Percentiles rank a stretch among this genome's conserved stretches.
Evolutionary conservation across 1,140 invertebrate genomes (phyloP).

Genomic region (Drosophila arizonae): DNA sequence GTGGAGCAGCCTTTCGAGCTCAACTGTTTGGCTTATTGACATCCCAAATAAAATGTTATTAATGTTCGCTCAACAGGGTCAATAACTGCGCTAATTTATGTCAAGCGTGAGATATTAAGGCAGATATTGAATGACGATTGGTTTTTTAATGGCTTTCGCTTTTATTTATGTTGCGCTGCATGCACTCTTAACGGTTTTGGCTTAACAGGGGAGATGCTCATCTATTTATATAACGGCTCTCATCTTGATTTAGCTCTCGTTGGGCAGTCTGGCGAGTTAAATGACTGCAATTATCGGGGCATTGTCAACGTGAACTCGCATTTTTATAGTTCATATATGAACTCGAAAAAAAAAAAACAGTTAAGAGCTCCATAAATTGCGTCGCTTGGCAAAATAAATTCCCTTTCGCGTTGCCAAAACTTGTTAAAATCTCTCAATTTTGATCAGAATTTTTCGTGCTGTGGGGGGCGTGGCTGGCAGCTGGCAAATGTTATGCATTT

Average conservation of each 20-base stretch:
- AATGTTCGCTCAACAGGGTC: slow-evolving; percentile 14
- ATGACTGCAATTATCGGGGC: no score
- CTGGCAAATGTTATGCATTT: slow-evolving; percentile 47
- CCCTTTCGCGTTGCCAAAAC: slow-evolving; percentile 1
- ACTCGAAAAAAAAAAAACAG: no score
- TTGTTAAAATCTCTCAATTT: slow-evolving; percentile 11
- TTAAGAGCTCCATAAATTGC: no score
- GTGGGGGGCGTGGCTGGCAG: not conserved
- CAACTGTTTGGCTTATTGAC: slow-evolving; percentile 23
- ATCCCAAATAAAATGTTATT: not conserved
- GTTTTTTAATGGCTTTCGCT: slow-evolving; percentile 1
- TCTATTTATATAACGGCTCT: no score
- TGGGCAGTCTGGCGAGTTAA: no score
- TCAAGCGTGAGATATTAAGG: not conserved
- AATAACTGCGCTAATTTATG: slow-evolving; percentile 56
- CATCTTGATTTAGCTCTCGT: no score
- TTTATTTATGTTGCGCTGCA: not conserved
- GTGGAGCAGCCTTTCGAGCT: not conserved
- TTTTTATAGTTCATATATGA: no score
- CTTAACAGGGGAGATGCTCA: not conserved
- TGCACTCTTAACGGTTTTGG: not conserved
- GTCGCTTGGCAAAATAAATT: not conserved
- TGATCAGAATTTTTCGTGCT: slow-evolving; percentile 4
- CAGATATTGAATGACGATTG: slow-evolving; percentile 2
- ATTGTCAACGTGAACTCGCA: not conserved